These are phyloP conservation scores for Myotis vivesi DNA, from an alignment of 2,797 vertebrate genomes.

Conservation along the genomic window DNA sequence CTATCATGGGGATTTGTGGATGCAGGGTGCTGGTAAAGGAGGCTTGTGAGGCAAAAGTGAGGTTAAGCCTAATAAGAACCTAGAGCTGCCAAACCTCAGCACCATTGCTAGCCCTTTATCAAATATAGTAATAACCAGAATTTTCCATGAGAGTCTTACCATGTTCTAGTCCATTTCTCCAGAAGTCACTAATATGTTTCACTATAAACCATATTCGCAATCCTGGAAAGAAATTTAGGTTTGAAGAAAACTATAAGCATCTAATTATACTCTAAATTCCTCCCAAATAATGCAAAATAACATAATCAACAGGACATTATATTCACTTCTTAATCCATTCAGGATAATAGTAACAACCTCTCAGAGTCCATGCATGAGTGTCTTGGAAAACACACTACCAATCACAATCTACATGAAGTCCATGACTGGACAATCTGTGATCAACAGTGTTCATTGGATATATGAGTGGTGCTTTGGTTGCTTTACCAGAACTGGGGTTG, in stretches of 20 bases:
- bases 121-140: not conserved
- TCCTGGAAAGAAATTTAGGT: constrained; percentile 31
- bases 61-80: not conserved
- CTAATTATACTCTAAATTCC: constrained; percentile 16
- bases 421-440: not conserved
- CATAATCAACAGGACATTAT: not conserved
- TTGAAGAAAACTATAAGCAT: constrained; percentile 15
- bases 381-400: not conserved
- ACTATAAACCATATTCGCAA: not conserved
- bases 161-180: not conserved
- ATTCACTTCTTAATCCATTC: not conserved
- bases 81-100: not conserved
- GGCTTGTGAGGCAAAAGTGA: not conserved
- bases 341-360: constrained; percentile 9
- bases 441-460: not conserved
- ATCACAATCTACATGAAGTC: not conserved
- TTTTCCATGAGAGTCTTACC: not conserved
- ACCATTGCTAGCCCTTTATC: not conserved
- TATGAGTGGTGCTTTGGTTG: not conserved
- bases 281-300: not conserved
- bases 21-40: constrained; percentile 21
- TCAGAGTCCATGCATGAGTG: not conserved
- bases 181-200: constrained; percentile 35
- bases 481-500: not conserved
- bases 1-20: not conserved